Base-by-base conservation (phyloP, 2,113 vertebrate species). In the Leuciscus idus region DNA sequence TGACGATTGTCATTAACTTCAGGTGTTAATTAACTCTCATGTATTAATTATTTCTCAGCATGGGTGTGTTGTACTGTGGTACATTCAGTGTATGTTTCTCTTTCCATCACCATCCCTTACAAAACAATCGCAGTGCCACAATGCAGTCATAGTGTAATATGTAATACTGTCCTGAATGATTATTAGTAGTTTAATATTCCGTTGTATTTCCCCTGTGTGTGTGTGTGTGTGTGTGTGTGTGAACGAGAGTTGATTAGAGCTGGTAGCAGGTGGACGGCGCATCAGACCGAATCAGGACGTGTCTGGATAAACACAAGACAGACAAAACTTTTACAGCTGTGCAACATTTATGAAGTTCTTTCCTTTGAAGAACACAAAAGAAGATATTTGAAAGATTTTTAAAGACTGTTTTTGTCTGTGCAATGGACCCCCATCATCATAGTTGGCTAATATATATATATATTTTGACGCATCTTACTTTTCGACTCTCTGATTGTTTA, bases 21-120 rank as follows among this genome's bases (percentile, higher is more conserved):
- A 70, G 30, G 66, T 70, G 66, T 70, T 70, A 70, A 70, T 70
- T 70, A 70, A 36, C 30, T 70, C 66, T 36, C 15, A 19, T 19
- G 7, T 33, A 68, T 68, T 68, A 9, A 33, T 68, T 19, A 68
- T 36, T 33, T 70, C 30, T 68, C 15, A 17, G 6, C 64, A 33
- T 68, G 28, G 28, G 64, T 68, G 28, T 68, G 64, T 19, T 33
- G 33, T 8, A 68, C 30, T 11, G 0, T 6, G 13, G 1, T 68
- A 36, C 30, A 17, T 36, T 33, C 30, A 70, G 66, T 4, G 64
- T 15, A 6, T 9, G 30, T 4, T 70, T 70, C 66, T 21, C 2
- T 68, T 36, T 70, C 66, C 66, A 10, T 70, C 66, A 36, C 11
- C 62, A 28, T 28, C 2, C n/a, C 28, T 68, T 68, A 33, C 15